Evolutionary conservation across 53 echinoderm and acorn worm species (phyloP).

Genomic region (Holothuria scabra): DNA sequence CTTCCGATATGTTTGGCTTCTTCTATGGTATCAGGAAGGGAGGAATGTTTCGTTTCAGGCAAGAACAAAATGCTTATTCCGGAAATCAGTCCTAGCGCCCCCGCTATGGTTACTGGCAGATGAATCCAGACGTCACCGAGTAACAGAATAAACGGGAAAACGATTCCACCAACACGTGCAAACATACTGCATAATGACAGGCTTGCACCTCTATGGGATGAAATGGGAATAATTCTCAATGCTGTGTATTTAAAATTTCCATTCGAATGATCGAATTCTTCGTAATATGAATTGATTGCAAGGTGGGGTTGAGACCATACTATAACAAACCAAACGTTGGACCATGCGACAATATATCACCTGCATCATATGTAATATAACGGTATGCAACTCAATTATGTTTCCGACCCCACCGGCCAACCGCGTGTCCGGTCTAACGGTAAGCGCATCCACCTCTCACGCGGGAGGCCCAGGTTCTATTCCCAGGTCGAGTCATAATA

Average conservation of each 20-base stretch:
- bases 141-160: constrained; percentile 9
- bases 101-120: constrained; percentile 2
- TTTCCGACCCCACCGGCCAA: no score
- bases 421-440: no score
- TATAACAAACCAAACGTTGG: no score
- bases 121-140: not conserved
- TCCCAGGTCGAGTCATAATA: no score
- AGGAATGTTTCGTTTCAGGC: constrained; percentile 6
- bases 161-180: constrained; percentile 9
- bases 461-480: no score
- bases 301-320: no score
- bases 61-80: not conserved
- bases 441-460: no score
- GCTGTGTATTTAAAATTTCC: not conserved
- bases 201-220: not conserved
- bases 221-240: not conserved
- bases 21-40: constrained; percentile 2
- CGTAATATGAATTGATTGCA: no score
- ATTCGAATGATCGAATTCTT: no score
- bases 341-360: no score
- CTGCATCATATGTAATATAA: no score
- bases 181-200: constrained; percentile 9
- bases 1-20: constrained; percentile 2
- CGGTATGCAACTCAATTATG: no score
- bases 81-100: not conserved